A percentile compares a stretch with the other conserved stretches of the same genome.
Evolutionary conservation across 1,140 invertebrate genomes (phyloP).

Genomic region (Tribolium madens): DNA sequence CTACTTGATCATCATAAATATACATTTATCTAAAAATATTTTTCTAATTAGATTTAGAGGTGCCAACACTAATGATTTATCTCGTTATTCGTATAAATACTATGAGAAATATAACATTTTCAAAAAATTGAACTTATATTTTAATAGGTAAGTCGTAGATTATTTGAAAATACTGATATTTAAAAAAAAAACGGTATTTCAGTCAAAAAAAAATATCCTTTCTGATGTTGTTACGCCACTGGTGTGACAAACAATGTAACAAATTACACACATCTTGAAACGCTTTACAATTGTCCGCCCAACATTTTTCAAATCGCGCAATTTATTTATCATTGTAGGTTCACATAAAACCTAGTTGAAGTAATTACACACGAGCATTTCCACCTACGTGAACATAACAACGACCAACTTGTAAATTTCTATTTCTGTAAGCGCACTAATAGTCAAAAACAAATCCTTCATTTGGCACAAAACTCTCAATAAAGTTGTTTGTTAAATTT

Average conservation of each 20-base stretch:
- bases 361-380: not conserved
- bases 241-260: not conserved
- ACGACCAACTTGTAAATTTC: constrained; percentile 14
- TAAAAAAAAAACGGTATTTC: too few relatives aligned
- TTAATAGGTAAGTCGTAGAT: too few relatives aligned
- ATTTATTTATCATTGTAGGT: not conserved
- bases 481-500: constrained; percentile 16
- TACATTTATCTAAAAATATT: not conserved
- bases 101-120: too few relatives aligned
- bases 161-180: too few relatives aligned
- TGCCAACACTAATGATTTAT: not conserved
- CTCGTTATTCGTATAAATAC: not conserved
- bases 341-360: not conserved
- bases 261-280: not conserved
- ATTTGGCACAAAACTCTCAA: constrained; percentile 30
- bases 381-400: not conserved
- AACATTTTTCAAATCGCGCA: not conserved
- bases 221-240: not conserved
- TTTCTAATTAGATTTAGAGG: not conserved
- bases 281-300: not conserved
- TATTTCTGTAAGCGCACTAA: constrained; percentile 22
- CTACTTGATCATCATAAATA: not conserved
- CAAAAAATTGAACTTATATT: too few relatives aligned
- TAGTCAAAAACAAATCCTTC: constrained; percentile 11
- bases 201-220: too few relatives aligned